phyloP scores from a whole-genome alignment of 2,797 vertebrate species.

The Xiphorhynchus erythropygius region DNA sequence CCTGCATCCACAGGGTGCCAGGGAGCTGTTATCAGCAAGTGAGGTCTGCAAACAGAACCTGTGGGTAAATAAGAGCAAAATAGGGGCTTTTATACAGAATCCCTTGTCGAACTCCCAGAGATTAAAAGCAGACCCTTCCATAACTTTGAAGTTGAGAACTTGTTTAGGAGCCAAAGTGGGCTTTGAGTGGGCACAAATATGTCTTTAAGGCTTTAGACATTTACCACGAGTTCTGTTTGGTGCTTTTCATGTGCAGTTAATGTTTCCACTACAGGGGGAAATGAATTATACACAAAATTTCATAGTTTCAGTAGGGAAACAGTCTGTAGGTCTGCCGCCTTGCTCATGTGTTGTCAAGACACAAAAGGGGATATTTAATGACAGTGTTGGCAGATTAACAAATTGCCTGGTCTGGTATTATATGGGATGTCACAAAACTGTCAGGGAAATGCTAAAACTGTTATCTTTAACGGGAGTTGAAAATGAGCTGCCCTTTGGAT shows the following conservation, averaged over 20 bases:
- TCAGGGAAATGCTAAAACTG: conserved; percentile 25
- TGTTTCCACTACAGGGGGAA: conserved; percentile 49
- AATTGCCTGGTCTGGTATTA: conserved; percentile 48
- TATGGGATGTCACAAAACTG: conserved; percentile 9
- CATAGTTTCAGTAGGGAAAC: conserved; percentile 27
- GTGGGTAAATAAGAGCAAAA: neutral
- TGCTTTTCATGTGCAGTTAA: conserved; percentile 55
- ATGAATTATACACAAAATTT: conserved; percentile 56
- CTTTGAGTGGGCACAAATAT: conserved; percentile 1
- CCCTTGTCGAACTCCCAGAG: neutral
- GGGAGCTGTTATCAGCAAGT: neutral
- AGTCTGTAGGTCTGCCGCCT: conserved; percentile 3
- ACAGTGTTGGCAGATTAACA: conserved; percentile 58
- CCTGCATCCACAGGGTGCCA: neutral
- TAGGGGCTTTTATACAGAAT: neutral
- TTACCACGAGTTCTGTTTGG: conserved; percentile 46
- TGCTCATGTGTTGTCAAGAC: conserved; percentile 33
- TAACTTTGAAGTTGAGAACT: neutral
- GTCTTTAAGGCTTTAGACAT: conserved; percentile 46
- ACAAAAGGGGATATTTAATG: conserved; percentile 44
- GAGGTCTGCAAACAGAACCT: neutral
- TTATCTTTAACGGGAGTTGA: neutral
- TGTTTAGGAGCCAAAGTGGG: neutral
- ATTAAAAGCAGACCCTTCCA: neutral
- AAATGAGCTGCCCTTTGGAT: neutral